phyloP scores from a whole-genome alignment of 2,113 vertebrate species.

The Cromileptes altivelis region DNA sequence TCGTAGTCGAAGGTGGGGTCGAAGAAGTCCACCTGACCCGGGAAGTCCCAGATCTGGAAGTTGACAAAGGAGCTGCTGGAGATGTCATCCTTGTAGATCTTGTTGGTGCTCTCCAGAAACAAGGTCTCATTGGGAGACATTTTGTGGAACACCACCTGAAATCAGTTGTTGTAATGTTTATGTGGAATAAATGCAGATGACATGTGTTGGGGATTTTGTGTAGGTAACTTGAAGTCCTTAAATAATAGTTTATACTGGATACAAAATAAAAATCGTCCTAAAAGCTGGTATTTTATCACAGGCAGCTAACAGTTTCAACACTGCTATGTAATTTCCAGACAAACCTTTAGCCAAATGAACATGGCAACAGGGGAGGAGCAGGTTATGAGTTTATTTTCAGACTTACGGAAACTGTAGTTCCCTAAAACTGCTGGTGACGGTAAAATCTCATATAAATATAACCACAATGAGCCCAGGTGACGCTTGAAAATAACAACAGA shows the following conservation, averaged over 20 bases:
- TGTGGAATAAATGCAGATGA: not conserved
- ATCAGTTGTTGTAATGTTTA: conserved; percentile 1
- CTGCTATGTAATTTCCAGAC: not conserved
- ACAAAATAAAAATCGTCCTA: not conserved
- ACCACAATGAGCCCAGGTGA: not conserved
- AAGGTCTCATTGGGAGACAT: conserved; percentile 99
- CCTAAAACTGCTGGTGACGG: not conserved
- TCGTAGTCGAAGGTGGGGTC: conserved; percentile 99
- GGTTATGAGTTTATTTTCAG: not conserved
- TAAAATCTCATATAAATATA: not conserved
- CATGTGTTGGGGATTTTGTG: not conserved
- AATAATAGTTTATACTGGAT: not conserved
- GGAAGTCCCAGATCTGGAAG: conserved; percentile 99
- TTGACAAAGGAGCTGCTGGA: conserved; percentile 99
- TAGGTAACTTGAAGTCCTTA: not conserved
- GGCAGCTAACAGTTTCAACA: not conserved
- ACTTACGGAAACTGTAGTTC: not conserved
- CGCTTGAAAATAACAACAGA: not conserved
- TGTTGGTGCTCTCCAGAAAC: conserved; percentile 99
- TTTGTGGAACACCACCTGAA: conserved; percentile 98
- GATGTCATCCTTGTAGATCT: conserved; percentile 99
- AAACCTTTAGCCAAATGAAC: not conserved
- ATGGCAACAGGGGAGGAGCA: not conserved
- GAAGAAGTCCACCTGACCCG: conserved; percentile 98
- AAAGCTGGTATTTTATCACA: not conserved